phyloP scores from a whole-genome alignment of 2,797 vertebrate genomes.

The Poecilia wingei region DNA sequence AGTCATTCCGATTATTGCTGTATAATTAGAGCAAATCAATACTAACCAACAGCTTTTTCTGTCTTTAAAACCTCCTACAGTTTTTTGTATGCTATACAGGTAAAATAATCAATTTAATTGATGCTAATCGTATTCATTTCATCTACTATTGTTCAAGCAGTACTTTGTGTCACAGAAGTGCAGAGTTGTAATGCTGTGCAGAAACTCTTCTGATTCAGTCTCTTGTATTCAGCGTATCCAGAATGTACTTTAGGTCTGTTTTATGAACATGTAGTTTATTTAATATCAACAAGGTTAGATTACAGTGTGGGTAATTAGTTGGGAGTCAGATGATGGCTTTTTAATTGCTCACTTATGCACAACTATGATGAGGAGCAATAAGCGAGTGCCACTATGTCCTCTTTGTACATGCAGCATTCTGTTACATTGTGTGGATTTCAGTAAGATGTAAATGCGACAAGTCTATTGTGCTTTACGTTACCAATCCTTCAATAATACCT shows the following conservation, averaged over 20 bases:
- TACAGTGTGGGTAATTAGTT: slow-evolving; percentile 73
- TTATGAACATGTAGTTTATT: slow-evolving; percentile 69
- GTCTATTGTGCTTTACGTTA: slow-evolving; percentile 42
- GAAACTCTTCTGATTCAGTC: slow-evolving; percentile 54
- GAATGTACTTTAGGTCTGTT: slow-evolving; percentile 53
- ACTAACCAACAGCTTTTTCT: neutral
- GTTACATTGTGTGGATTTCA: slow-evolving; percentile 43
- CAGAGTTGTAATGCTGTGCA: slow-evolving; percentile 46
- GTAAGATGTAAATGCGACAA: slow-evolving; percentile 50
- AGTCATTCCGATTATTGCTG: neutral
- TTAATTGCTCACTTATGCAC: slow-evolving; percentile 73
- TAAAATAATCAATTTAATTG: slow-evolving; percentile 22
- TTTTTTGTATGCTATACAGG: neutral
- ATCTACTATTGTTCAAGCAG: slow-evolving; percentile 20
- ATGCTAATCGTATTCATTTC: slow-evolving; percentile 14
- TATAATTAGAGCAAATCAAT: neutral
- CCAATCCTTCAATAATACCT: slow-evolving; percentile 31
- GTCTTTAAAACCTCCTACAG: slow-evolving; percentile 15
- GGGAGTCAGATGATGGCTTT: slow-evolving; percentile 69
- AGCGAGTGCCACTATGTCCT: slow-evolving; percentile 48
- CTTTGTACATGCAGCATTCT: slow-evolving; percentile 63
- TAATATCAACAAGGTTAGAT: slow-evolving; percentile 72
- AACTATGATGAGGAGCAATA: slow-evolving; percentile 63
- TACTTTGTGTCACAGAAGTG: slow-evolving; percentile 44
- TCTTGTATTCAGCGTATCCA: slow-evolving; percentile 39